Conservation (phyloP, 2,888 invertebrate species). For the Erebia epiphron region DNA sequence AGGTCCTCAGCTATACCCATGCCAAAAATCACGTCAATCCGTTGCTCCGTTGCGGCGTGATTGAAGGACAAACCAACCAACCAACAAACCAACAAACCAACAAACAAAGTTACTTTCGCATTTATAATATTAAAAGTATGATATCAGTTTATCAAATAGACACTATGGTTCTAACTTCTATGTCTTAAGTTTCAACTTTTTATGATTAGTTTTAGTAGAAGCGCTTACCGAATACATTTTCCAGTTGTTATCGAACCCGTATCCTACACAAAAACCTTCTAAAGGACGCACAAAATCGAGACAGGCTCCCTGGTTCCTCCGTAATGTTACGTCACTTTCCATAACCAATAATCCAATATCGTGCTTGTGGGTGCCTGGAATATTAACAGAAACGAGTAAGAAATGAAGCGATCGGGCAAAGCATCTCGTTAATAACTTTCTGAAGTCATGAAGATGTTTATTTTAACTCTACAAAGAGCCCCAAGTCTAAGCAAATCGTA, state of each 20-base stretch:
- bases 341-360: conserved; percentile 39
- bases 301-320: conserved; percentile 26
- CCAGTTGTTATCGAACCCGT: conserved; percentile 26
- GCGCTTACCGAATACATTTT: conserved; percentile 31
- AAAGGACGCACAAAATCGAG: conserved; percentile 16
- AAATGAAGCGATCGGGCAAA: too few relatives aligned
- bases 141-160: not conserved
- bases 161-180: not conserved
- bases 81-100: too few relatives aligned
- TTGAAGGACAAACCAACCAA: too few relatives aligned
- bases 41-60: too few relatives aligned
- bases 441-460: too few relatives aligned
- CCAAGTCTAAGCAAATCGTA: too few relatives aligned
- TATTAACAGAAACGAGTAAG: not conserved
- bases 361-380: conserved; percentile 34
- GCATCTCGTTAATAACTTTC: too few relatives aligned
- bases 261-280: conserved; percentile 21
- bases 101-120: too few relatives aligned
- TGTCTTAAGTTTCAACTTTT: not conserved
- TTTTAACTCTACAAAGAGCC: too few relatives aligned
- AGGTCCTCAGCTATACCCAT: too few relatives aligned
- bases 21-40: too few relatives aligned
- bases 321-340: conserved; percentile 31
- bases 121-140: too few relatives aligned
- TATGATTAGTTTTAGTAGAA: not conserved